phyloP scores from a whole-genome alignment of 2,113 vertebrate species.

The Mus spicilegus region DNA sequence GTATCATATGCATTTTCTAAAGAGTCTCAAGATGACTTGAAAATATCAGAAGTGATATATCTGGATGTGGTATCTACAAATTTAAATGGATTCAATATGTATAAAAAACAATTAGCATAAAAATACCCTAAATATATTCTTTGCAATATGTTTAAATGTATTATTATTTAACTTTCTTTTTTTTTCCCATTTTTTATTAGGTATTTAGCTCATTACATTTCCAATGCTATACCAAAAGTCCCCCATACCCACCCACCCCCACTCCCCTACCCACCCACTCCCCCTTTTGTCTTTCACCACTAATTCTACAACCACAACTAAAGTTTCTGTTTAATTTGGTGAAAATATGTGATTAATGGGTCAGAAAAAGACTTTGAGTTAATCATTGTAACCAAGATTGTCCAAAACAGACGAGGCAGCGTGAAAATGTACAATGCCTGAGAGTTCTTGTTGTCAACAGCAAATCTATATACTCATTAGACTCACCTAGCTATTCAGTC shows the following conservation, averaged over 20 bases:
- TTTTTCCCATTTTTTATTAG: too few relatives aligned
- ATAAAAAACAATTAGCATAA: background rate
- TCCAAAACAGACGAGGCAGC: background rate
- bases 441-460: background rate
- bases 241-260: too few relatives aligned
- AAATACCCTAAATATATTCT: background rate
- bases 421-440: background rate
- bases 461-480: background rate
- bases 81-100: background rate
- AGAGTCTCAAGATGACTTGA: background rate
- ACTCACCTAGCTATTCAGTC: background rate
- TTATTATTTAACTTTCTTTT: background rate
- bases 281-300: background rate
- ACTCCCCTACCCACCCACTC: too few relatives aligned
- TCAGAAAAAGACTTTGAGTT: background rate
- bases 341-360: background rate
- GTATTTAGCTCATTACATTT: too few relatives aligned
- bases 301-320: background rate
- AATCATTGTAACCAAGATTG: background rate
- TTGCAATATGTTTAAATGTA: background rate
- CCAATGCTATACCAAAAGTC: too few relatives aligned
- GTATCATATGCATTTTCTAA: background rate
- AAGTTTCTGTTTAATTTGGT: background rate
- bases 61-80: background rate
- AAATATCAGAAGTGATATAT: background rate